Conservation (phyloP, 2,797 vertebrate genomes). For the Argya squamiceps region DNA sequence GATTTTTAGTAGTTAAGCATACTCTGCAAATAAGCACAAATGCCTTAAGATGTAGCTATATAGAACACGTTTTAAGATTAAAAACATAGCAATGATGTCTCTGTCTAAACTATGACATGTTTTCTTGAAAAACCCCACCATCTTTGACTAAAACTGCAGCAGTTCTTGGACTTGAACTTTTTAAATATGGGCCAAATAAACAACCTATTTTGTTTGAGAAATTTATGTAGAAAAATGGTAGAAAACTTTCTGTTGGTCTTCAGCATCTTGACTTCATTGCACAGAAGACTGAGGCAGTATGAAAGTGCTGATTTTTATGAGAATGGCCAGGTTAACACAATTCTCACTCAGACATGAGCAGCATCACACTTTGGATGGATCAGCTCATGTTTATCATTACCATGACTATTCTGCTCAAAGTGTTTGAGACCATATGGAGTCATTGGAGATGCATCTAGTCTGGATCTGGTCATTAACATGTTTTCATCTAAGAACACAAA, state of each 20-base stretch:
- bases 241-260: neutral
- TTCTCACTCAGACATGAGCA: neutral
- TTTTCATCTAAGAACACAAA: neutral
- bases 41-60: neutral
- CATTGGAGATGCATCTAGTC: neutral
- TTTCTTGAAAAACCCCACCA: neutral
- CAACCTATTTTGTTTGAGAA: neutral
- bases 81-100: neutral
- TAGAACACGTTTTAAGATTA: neutral
- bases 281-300: neutral
- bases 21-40: neutral
- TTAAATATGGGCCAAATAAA: neutral
- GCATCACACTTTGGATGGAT: neutral
- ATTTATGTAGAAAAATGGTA: neutral
- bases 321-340: neutral
- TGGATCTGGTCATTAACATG: neutral
- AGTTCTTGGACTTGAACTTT: neutral
- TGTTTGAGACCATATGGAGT: neutral
- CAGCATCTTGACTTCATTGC: neutral
- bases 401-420: neutral
- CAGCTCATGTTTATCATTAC: neutral
- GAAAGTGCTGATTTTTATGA: neutral
- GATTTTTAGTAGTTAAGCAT: neutral
- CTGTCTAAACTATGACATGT: neutral
- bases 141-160: neutral